A percentile compares a stretch with the other conserved stretches of the same genome.
phyloP scores from a whole-genome alignment of 2,888 invertebrate genomes.

The Parascotia fuliginaria region DNA sequence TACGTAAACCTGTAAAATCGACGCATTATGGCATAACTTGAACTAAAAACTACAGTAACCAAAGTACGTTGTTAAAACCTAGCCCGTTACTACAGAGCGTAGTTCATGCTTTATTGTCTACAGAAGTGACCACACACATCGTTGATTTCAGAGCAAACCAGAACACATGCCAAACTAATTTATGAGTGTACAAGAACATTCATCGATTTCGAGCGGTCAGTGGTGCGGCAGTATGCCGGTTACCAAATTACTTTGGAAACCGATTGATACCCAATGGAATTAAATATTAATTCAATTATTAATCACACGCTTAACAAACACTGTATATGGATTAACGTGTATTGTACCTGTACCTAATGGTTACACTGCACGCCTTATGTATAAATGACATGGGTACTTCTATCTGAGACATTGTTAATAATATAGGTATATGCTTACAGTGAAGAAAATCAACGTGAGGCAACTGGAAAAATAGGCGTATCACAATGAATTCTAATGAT shows the following conservation, averaged over 20 bases:
- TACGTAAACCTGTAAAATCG: too few species aligned
- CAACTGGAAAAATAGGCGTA: too few species aligned
- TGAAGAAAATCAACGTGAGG: too few species aligned
- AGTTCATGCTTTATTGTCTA: constrained; percentile 21
- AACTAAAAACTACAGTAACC: background rate
- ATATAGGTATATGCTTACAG: too few species aligned
- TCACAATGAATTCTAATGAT: too few species aligned
- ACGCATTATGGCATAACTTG: too few species aligned
- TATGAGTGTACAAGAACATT: constrained; percentile 53
- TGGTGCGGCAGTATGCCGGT: constrained; percentile 42
- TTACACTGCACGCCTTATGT: too few species aligned
- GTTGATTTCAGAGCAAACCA: constrained; percentile 44
- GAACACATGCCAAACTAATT: constrained; percentile 46
- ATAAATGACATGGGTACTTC: too few species aligned
- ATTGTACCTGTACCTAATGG: too few species aligned
- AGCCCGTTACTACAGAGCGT: constrained; percentile 6
- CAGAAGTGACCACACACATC: constrained; percentile 39
- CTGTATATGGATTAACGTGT: constrained; percentile 38
- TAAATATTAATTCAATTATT: constrained; percentile 60
- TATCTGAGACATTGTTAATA: too few species aligned
- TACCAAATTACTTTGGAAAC: constrained; percentile 54
- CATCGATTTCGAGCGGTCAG: constrained; percentile 44
- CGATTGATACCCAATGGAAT: constrained; percentile 50
- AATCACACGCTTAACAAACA: constrained; percentile 47
- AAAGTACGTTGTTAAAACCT: background rate